Conservation (phyloP, 1,140 invertebrate species). For the Caenorhabditis inopinata region DNA sequence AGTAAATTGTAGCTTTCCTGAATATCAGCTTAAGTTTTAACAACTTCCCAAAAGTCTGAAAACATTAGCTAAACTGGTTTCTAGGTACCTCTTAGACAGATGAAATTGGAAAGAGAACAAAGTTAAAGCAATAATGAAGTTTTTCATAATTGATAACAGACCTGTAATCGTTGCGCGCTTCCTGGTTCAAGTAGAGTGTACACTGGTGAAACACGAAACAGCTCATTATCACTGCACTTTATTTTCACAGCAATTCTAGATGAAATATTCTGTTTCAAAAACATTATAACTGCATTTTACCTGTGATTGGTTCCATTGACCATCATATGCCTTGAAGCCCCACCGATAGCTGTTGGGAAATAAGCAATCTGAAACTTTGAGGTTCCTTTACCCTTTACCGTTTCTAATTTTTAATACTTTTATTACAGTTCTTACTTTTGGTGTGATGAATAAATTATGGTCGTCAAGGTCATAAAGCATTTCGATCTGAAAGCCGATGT, state of each 20-base stretch:
- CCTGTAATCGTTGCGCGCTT: slow-evolving; percentile 35
- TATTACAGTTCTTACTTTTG: not conserved
- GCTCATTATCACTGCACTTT: slow-evolving; percentile 40
- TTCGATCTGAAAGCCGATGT: not conserved
- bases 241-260: slow-evolving; percentile 36
- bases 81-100: too few species aligned
- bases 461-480: slow-evolving; percentile 39
- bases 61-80: too few species aligned
- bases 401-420: too few species aligned
- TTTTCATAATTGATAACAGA: not conserved
- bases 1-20: too few species aligned
- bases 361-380: slow-evolving; percentile 18
- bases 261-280: not conserved
- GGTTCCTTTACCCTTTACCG: too few species aligned
- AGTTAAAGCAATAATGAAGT: too few species aligned
- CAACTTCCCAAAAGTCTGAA: too few species aligned
- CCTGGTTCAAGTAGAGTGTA: slow-evolving; percentile 35
- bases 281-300: not conserved
- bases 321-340: slow-evolving; percentile 38
- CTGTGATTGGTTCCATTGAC: slow-evolving; percentile 37
- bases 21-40: too few species aligned
- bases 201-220: slow-evolving; percentile 38
- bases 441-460: slow-evolving; percentile 32
- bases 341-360: slow-evolving; percentile 17
- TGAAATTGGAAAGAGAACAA: too few species aligned